phyloP scores from a whole-genome alignment of 2,113 vertebrate species.

The Pseudonaja textilis region DNA sequence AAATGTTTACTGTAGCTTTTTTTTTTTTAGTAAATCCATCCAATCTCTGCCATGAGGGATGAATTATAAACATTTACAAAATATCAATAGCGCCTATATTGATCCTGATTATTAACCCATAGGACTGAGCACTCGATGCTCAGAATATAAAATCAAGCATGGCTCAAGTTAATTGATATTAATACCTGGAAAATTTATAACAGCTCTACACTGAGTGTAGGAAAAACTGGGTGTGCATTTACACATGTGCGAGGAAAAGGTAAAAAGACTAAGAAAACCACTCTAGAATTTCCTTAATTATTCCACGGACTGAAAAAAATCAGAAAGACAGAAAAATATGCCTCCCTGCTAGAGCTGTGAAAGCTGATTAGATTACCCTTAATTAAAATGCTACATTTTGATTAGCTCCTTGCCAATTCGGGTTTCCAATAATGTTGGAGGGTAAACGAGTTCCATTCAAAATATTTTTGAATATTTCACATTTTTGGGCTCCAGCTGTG shows the following conservation, averaged over 20 bases:
- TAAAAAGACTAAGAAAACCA: slow-evolving; percentile 28
- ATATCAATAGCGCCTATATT: neutral
- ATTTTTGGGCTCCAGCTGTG: slow-evolving; percentile 35
- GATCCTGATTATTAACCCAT: neutral
- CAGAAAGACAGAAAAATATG: slow-evolving; percentile 33
- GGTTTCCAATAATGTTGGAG: slow-evolving; percentile 34
- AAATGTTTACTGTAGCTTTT: neutral
- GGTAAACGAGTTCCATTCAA: slow-evolving; percentile 28
- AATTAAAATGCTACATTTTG: slow-evolving; percentile 59
- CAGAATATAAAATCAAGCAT: neutral
- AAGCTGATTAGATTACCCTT: slow-evolving; percentile 60
- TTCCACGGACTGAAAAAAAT: slow-evolving; percentile 47
- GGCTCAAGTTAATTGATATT: neutral
- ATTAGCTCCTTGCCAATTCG: slow-evolving; percentile 27
- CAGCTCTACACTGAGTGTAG: neutral
- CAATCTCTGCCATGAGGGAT: neutral
- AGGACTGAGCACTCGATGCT: too few species aligned
- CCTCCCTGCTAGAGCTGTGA: slow-evolving; percentile 14
- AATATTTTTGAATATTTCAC: slow-evolving; percentile 38
- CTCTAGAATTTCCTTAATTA: slow-evolving; percentile 23
- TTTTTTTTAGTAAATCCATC: neutral
- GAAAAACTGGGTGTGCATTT: neutral
- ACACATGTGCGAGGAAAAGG: neutral
- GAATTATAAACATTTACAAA: neutral
- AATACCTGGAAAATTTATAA: neutral